Conservation (phyloP, 2,797 vertebrate genomes). For the Lerista edwardsae region DNA sequence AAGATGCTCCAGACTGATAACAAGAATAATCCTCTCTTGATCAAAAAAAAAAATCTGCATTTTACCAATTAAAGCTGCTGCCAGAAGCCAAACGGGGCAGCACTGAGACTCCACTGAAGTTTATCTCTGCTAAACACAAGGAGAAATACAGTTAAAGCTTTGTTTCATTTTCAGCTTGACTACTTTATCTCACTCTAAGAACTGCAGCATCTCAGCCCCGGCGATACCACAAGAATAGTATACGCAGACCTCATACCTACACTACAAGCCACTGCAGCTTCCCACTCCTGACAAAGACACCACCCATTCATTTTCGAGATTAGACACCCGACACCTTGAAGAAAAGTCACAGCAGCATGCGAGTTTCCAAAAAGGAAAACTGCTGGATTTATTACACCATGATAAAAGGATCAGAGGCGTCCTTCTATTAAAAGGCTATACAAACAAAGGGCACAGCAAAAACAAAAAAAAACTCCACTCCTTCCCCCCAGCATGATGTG, state of each 20-base stretch:
- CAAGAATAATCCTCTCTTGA: constrained; percentile 95
- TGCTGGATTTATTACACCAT: background rate
- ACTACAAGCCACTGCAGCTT: constrained; percentile 58
- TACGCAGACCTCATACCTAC: constrained; percentile 67
- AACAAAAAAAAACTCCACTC: background rate
- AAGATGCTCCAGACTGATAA: constrained; percentile 98
- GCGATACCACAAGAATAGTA: constrained; percentile 59
- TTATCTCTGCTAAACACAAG: constrained; percentile 92
- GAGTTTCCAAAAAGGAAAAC: constrained; percentile 50
- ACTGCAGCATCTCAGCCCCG: constrained; percentile 74
- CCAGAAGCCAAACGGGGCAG: constrained; percentile 88
- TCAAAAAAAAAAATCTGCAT: constrained; percentile 96
- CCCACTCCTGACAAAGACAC: constrained; percentile 59
- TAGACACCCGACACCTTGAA: constrained; percentile 35
- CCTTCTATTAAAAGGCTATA: constrained; percentile 17
- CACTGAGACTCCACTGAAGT: constrained; percentile 82
- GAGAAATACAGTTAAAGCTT: constrained; percentile 80
- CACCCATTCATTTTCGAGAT: constrained; percentile 61
- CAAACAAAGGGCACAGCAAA: constrained; percentile 13
- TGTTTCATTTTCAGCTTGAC: constrained; percentile 79
- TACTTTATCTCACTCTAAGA: constrained; percentile 79
- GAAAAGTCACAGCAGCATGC: constrained; percentile 26
- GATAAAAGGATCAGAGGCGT: constrained; percentile 33
- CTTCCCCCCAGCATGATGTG: background rate
- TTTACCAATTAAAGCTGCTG: constrained; percentile 97